Evolutionary conservation across 2,797 vertebrate genomes (phyloP).

Genomic region (Clarias laeviceps): DNA sequence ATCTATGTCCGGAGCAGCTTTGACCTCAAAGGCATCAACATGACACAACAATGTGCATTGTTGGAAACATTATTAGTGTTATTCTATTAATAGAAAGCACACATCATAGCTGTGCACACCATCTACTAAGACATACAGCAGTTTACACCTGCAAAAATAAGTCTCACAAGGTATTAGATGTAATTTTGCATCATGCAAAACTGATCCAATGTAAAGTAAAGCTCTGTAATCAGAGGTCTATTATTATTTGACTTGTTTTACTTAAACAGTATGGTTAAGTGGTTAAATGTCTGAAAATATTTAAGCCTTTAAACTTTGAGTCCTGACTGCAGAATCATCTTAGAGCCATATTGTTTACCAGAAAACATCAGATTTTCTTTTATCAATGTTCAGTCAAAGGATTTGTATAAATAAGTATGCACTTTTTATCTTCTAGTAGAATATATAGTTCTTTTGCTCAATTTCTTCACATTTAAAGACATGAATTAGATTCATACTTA

Average conservation of each 20-base stretch:
- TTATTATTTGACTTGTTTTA: background rate
- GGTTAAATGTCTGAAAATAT: background rate
- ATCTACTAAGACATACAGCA: background rate
- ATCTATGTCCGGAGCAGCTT: conserved; percentile 12
- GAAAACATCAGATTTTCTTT: background rate
- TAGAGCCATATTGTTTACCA: background rate
- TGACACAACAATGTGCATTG: conserved; percentile 21
- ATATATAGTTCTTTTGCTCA: too few relatives aligned
- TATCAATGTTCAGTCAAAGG: background rate
- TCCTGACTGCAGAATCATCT: background rate
- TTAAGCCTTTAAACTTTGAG: background rate
- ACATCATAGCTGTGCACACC: background rate
- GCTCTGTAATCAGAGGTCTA: background rate
- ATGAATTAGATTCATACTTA: too few relatives aligned
- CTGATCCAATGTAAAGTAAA: too few relatives aligned
- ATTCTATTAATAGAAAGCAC: background rate
- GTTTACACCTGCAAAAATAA: background rate
- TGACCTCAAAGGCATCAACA: conserved; percentile 30
- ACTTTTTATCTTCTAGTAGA: background rate
- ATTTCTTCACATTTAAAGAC: too few relatives aligned
- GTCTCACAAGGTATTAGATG: background rate
- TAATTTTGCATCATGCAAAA: background rate
- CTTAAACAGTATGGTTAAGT: background rate
- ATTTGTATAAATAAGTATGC: background rate
- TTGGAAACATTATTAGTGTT: background rate